Percentiles rank a stretch among this genome's conserved stretches.
These are phyloP conservation scores for Brachionus calyciflorus DNA, from an alignment of 1,140 invertebrate species.

Conservation along the genomic window DNA sequence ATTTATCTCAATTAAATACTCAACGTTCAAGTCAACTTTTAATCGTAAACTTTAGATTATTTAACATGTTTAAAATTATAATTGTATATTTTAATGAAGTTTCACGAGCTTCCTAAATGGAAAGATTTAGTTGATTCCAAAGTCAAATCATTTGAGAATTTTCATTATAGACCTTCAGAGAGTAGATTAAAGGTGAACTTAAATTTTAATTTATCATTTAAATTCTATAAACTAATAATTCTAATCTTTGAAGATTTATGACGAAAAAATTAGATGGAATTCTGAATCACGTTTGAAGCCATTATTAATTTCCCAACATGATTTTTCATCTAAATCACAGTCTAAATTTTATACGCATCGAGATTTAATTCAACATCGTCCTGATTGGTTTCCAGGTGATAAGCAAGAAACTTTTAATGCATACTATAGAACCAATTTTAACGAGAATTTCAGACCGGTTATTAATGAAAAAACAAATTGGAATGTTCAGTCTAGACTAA, in stretches of 20 bases:
- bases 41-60: neutral
- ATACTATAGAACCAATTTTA: slow-evolving; percentile 8
- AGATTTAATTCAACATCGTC: neutral
- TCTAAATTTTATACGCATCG: neutral
- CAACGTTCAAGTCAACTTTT: slow-evolving; percentile 16
- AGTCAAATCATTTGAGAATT: slow-evolving; percentile 45
- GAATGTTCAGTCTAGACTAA: slow-evolving; percentile 26
- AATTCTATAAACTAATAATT: neutral
- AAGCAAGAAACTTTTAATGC: slow-evolving; percentile 39
- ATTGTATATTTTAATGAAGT: neutral
- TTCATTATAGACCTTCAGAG: slow-evolving; percentile 29
- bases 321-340: neutral
- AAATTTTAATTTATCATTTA: neutral
- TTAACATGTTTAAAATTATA: neutral
- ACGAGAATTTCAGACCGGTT: neutral
- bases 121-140: slow-evolving; percentile 27
- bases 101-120: slow-evolving; percentile 35
- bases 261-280: slow-evolving; percentile 45
- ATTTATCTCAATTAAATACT: slow-evolving; percentile 31
- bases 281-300: slow-evolving; percentile 42
- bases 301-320: neutral
- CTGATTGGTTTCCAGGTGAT: slow-evolving; percentile 9
- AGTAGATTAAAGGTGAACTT: slow-evolving; percentile 10
- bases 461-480: slow-evolving; percentile 27
- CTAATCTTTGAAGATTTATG: neutral